These are phyloP conservation scores for Rallus crepitans DNA, from an alignment of 2,797 vertebrate species.

Conservation along the genomic window DNA sequence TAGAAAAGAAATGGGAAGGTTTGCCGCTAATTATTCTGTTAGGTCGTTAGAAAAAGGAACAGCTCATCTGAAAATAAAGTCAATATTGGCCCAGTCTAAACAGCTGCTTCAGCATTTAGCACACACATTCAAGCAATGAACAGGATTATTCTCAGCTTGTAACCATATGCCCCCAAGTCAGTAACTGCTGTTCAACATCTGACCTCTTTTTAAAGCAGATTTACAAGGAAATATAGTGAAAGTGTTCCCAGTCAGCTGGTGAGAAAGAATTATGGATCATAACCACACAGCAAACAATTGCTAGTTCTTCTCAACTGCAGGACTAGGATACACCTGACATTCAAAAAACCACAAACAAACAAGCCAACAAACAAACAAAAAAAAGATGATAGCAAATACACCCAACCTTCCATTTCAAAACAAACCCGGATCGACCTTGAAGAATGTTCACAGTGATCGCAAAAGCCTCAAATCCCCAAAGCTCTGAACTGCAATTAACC, in stretches of 20 bases:
- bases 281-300: background rate
- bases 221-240: background rate
- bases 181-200: background rate
- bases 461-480: background rate
- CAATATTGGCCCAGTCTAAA: slow-evolving; percentile 31
- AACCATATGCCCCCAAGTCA: background rate
- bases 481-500: background rate
- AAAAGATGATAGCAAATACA: background rate
- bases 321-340: background rate
- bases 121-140: background rate
- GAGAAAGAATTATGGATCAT: background rate
- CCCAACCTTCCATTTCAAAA: background rate
- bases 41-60: slow-evolving; percentile 10
- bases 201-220: slow-evolving; percentile 25
- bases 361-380: background rate
- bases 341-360: background rate
- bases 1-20: background rate
- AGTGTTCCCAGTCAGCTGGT: background rate
- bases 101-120: slow-evolving; percentile 43
- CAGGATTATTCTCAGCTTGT: background rate
- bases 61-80: slow-evolving; percentile 37
- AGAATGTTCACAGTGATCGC: background rate
- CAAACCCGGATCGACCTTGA: background rate
- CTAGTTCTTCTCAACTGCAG: background rate
- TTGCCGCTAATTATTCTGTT: slow-evolving; percentile 24